Base-by-base conservation (phyloP, 2,888 invertebrate species). In the Lapara coniferarum region DNA sequence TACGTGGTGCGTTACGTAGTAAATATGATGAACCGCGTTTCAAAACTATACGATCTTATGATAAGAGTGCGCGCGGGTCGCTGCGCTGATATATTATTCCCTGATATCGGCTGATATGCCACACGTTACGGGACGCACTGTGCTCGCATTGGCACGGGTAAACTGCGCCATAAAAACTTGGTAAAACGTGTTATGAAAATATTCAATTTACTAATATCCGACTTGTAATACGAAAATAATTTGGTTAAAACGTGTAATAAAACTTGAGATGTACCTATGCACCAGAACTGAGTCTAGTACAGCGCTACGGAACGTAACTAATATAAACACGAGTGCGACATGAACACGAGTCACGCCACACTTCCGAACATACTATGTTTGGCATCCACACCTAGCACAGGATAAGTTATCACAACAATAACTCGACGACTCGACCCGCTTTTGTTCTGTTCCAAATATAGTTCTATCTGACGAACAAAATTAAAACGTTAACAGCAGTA, bases 101-200 rank as follows among this genome's bases (percentile, higher is more conserved):
- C 13, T 46, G 63, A 49, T 63, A 19, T 63, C 16, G 12, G 2
- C 13, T 86, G 88, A 88, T 87, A 87, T 88, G 87, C 85, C 81
- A 79, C 76, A 52, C 52, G 52, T 53, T 30, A 66, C 10, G 66
- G 30, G 66, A 53, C 51, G 52, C 66, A n/a, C 66, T 66, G 66
- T 59, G 37, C 59, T 46, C 25, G 14, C 52, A 14, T 30, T 52
- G 37, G 30, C 66, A 52, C 66, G n/a, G 25, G 12, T 19, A 49
- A 63, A 63, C 63, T 19, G 63, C 63, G 49, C 71, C 69, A 30
- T 68, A 63, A 70, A 63, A 63, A 63, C 49, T 63, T 63, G 46
- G 49, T 63, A 63, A 63, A 63, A 63, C 46, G 63, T 49, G 63
- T 49, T 63, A 63, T 63, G 63, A 63, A 63, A 63, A 63, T 63